Base-by-base conservation (phyloP, 1,140 invertebrate genomes). In the Cyclargus thomasi region DNA sequence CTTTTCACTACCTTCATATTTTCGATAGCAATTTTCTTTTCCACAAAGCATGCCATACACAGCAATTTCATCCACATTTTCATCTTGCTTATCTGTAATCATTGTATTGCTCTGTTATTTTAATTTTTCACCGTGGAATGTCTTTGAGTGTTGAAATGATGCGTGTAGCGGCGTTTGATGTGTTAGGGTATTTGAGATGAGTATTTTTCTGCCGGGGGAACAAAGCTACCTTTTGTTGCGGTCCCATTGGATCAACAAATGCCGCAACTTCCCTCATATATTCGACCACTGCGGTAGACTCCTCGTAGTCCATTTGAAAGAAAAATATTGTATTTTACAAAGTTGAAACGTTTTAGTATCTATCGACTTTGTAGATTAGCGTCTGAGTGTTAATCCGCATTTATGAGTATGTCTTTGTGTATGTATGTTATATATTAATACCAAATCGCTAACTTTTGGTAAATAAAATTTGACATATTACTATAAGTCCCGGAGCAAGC, bases 91-190 rank as follows among this genome's bases (percentile, higher is more conserved):
- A 65, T 66, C 64, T 70, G 74, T 74, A 81, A 79, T 59, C 55
- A 59, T 59, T 59, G 20, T 82, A 76, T 70, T 75, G 72, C 79
- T 87, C 78, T 87, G 81, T 87, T 88, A 88, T 90, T 90, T 87
- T 90, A 86, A 86, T 86, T 90, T 89, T 77, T 77, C 73, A 64
- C 70, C 67, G 69, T 67, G 77, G 87, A 90, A 90, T 90, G 83
- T 90, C 87, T 90, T 88, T 90, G 85, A 90, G 75, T 82, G 77
- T 83, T 89, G 85, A 90, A 90, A 90, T 90, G 87, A 88, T 78
- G 85, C 85, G 81, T 90, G 87, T 88, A 90, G 85, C 77, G 82
- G 83, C 77, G 81, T 83, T 83, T 88, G 85, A 89, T 86, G 84
- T 89, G 85, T 87, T 84, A 82, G 78, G 82, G 82, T 80, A 82